Conservation (phyloP, 2,888 invertebrate genomes). For the Taphrorychus bicolor region DNA sequence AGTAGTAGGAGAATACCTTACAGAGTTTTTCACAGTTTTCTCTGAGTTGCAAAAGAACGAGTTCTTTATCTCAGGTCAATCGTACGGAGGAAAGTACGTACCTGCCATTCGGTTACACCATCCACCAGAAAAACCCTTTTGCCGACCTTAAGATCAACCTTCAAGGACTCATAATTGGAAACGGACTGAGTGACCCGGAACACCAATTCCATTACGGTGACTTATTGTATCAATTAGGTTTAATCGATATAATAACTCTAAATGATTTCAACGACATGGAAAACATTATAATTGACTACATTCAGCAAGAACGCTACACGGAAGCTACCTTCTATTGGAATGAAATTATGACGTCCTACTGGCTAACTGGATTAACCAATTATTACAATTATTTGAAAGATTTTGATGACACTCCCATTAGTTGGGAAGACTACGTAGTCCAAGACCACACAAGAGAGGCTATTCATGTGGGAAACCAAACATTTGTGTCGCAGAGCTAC, state of each 20-base stretch:
- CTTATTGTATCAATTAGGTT: slow-evolving; percentile 80
- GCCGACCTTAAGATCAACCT: slow-evolving; percentile 73
- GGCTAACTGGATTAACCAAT: slow-evolving; percentile 61
- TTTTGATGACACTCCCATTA: slow-evolving; percentile 9
- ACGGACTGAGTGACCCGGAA: slow-evolving; percentile 80
- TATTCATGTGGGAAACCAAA: slow-evolving; percentile 26
- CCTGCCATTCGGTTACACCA: slow-evolving; percentile 80
- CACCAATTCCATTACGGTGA: slow-evolving; percentile 80
- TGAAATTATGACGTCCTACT: slow-evolving; percentile 5
- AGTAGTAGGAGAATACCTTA: too few species aligned
- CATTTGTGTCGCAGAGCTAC: not conserved
- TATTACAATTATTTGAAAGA: slow-evolving; percentile 27
- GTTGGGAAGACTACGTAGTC: slow-evolving; percentile 21
- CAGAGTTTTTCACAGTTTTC: slow-evolving; percentile 86
- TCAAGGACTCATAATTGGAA: slow-evolving; percentile 76
- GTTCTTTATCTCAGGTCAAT: slow-evolving; percentile 90
- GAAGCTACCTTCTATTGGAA: slow-evolving; percentile 67
- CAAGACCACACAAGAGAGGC: slow-evolving; percentile 30
- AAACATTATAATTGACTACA: slow-evolving; percentile 63
- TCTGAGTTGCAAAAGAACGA: slow-evolving; percentile 75
- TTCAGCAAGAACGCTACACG: slow-evolving; percentile 68
- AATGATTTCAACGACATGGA: slow-evolving; percentile 68
- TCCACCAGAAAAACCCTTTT: slow-evolving; percentile 68
- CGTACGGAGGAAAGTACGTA: slow-evolving; percentile 81
- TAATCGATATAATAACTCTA: slow-evolving; percentile 71